Base-by-base conservation (phyloP, 2,797 vertebrate species). In the Cyclopterus lumpus region DNA sequence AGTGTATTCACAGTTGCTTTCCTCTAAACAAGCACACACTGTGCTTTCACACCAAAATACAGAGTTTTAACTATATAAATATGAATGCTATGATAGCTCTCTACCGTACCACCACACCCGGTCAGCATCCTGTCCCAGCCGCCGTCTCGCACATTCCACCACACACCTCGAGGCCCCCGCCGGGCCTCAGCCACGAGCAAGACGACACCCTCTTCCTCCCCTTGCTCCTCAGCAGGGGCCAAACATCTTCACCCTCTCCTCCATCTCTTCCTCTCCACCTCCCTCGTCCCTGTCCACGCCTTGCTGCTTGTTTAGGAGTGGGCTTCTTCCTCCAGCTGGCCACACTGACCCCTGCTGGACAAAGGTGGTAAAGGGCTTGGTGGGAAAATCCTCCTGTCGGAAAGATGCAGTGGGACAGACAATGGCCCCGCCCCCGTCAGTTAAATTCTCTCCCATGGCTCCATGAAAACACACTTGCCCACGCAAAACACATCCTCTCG, bases 341-440 rank as follows among this genome's bases (percentile, higher is more conserved):
- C 72, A 82, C 75, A 83, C 75, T 85, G 89, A 48, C 88, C 73
- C 83, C 90, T 91, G 78, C 82, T 89, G 92, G 91, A 81, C 60
- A 18, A 53, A 74, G 1, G 24, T 0, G 7, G 38, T 51, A 40
- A 40, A 67, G 7, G n/a, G 32, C 15, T 12, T 26, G 10, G 12
- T 0, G 22, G 18, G 3, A 0, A 72, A 57, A 20, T 58, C 44
- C 69, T 44, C 16, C 58, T 28, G 36, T 67, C 24, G n/a, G n/a
- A n/a, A n/a, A n/a, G n/a, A n/a, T n/a, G n/a, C n/a, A n/a, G n/a
- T n/a, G n/a, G n/a, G n/a, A n/a, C n/a, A n/a, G n/a, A n/a, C n/a
- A n/a, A n/a, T n/a, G n/a, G n/a, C 42, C 67, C 81, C 59, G 28
- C 2, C 67, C 59, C 67, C 4, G 2, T 73, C 77, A 71, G 83